phyloP scores from a whole-genome alignment of 2,113 vertebrate species.

The Phyllostomus discolor region DNA sequence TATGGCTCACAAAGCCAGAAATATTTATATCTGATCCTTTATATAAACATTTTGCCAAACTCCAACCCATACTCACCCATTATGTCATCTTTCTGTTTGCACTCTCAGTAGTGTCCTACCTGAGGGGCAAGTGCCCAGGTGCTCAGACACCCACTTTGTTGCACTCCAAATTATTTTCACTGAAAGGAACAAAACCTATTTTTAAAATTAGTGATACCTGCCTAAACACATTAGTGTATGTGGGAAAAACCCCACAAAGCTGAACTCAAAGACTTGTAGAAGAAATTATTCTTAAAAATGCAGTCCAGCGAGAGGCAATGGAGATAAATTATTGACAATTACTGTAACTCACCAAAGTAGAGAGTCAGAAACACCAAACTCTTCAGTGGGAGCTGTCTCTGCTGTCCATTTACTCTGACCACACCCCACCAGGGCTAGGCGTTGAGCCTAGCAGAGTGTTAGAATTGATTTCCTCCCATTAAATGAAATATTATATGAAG shows the following conservation, averaged over 20 bases:
- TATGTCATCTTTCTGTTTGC: neutral
- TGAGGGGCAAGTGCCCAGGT: neutral
- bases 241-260: neutral
- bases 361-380: neutral
- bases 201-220: slow-evolving; percentile 15
- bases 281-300: neutral
- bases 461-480: neutral
- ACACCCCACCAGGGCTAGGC: neutral
- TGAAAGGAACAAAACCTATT: neutral
- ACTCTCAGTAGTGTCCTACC: neutral
- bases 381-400: neutral
- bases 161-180: slow-evolving; percentile 23
- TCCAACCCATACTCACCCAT: neutral
- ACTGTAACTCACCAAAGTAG: neutral
- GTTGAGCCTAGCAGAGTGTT: neutral
- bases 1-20: neutral
- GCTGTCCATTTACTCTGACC: neutral
- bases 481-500: slow-evolving; percentile 42
- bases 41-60: neutral
- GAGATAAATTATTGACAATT: neutral
- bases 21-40: neutral
- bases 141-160: neutral
- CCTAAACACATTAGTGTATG: neutral
- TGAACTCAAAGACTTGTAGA: neutral
- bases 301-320: neutral